Evolutionary conservation across 2,888 invertebrate species (phyloP).

Genomic region (Drosophila buzzatii): DNA sequence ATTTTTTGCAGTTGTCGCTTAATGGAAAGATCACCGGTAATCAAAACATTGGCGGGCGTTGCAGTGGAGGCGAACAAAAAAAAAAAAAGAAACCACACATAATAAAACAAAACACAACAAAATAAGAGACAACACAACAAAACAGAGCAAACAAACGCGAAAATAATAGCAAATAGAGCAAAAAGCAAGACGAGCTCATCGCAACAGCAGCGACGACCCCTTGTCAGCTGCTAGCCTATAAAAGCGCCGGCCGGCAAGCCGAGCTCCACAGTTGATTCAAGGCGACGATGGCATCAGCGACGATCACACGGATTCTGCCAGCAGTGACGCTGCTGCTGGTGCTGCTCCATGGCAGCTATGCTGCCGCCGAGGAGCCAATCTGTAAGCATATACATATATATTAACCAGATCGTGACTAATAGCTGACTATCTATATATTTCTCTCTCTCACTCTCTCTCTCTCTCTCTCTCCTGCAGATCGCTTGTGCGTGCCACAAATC

Average conservation of each 20-base stretch:
- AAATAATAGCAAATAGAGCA: conserved; percentile 40
- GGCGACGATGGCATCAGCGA: conserved; percentile 39
- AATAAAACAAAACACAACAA: conserved; percentile 6
- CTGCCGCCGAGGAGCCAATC: conserved; percentile 70
- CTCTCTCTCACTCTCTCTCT: background rate
- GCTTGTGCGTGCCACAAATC: conserved; percentile 90
- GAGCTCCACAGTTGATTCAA: conserved; percentile 65
- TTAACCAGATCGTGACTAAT: background rate
- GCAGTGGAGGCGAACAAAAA: conserved; percentile 4
- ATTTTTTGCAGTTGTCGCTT: conserved; percentile 27
- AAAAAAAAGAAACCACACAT: background rate
- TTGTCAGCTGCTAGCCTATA: conserved; percentile 46
- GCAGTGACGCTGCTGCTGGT: conserved; percentile 35
- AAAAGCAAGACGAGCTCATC: conserved; percentile 20
- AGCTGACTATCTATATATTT: background rate
- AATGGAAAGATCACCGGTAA: conserved; percentile 57
- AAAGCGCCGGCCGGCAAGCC: conserved; percentile 62
- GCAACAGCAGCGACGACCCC: conserved; percentile 13
- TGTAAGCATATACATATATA: conserved; percentile 42
- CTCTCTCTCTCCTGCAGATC: conserved; percentile 86
- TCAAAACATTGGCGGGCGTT: conserved; percentile 38
- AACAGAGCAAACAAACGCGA: conserved; percentile 17
- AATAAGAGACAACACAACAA: conserved; percentile 21
- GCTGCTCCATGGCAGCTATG: conserved; percentile 25
- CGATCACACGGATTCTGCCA: conserved; percentile 37